Percentiles rank a stretch among this genome's conserved stretches.
Evolutionary conservation across 2,888 invertebrate species (phyloP).

Genomic region (Marronus borbonicus): DNA sequence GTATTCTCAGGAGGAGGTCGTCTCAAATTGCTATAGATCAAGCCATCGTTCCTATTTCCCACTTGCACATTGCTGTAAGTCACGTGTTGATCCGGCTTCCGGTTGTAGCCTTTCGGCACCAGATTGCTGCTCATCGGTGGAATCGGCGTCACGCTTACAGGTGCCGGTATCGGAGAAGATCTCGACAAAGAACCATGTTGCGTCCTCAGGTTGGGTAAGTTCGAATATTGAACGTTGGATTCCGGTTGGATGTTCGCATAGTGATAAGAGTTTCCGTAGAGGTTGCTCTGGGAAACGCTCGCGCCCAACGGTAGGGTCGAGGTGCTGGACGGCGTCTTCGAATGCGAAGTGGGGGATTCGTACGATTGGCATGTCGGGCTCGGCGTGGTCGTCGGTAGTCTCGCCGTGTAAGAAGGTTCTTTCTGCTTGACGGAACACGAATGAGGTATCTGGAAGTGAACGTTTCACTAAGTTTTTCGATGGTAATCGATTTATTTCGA

Average conservation of each 20-base stretch:
- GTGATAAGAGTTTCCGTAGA: conserved; percentile 55
- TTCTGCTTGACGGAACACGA: conserved; percentile 81
- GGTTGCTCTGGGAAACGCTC: conserved; percentile 51
- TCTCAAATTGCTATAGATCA: conserved; percentile 73
- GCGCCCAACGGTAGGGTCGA: conserved; percentile 60
- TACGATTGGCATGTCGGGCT: conserved; percentile 60
- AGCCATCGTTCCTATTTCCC: conserved; percentile 68
- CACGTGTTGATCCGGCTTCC: conserved; percentile 63
- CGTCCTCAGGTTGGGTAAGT: conserved; percentile 31
- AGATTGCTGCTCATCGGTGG: conserved; percentile 47
- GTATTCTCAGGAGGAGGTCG: conserved; percentile 69
- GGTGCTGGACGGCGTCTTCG: conserved; percentile 58
- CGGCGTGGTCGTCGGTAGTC: conserved; percentile 69
- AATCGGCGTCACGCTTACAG: conserved; percentile 17
- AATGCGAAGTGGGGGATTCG: conserved; percentile 64
- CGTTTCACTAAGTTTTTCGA: too few relatives aligned
- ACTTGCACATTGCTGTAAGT: conserved; percentile 68
- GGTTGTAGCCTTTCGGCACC: conserved; percentile 60
- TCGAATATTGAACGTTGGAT: conserved; percentile 47
- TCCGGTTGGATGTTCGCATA: conserved; percentile 62
- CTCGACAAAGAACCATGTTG: conserved; percentile 23
- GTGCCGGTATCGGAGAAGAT: not conserved
- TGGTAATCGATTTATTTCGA: too few relatives aligned
- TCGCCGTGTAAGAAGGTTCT: conserved; percentile 83
- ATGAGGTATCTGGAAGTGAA: conserved; percentile 78